Percentiles rank a stretch among this genome's conserved stretches.
These are phyloP conservation scores for Leptinotarsa undecemlineata DNA, from an alignment of 1,140 invertebrate species.

Conservation along the genomic window DNA sequence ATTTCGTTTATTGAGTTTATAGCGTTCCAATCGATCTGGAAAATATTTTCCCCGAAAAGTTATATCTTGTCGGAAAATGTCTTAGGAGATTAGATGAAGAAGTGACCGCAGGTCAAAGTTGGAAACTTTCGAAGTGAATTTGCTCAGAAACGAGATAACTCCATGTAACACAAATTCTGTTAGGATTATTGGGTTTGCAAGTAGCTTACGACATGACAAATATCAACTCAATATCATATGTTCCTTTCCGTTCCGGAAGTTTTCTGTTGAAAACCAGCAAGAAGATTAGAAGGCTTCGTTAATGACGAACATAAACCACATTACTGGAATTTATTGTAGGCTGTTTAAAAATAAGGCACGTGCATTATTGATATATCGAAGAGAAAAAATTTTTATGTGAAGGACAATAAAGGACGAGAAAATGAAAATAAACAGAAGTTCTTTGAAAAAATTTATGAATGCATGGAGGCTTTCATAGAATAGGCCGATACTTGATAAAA, in stretches of 20 bases:
- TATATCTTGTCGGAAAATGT: constrained; percentile 30
- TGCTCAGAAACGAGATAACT: constrained; percentile 50
- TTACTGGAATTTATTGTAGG: no score
- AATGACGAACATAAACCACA: no score
- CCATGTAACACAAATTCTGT: constrained; percentile 48
- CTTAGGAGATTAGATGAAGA: constrained; percentile 40
- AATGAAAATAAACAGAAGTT: no score
- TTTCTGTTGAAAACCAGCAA: no score
- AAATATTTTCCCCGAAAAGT: background rate
- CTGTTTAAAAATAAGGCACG: no score
- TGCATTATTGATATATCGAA: no score
- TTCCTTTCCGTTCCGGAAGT: background rate
- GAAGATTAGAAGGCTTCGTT: no score
- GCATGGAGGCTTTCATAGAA: no score
- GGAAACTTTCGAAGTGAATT: constrained; percentile 49
- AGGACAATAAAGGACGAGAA: no score
- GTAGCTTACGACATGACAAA: constrained; percentile 28
- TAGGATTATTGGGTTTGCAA: constrained; percentile 45
- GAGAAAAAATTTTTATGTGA: no score
- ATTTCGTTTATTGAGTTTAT: background rate
- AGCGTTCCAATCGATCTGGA: background rate
- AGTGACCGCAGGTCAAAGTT: constrained; percentile 44
- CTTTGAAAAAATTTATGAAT: no score
- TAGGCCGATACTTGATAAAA: no score
- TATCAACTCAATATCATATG: constrained; percentile 28